Conservation (phyloP, 2,888 invertebrate genomes). For the Tolmerus cingulatus region DNA sequence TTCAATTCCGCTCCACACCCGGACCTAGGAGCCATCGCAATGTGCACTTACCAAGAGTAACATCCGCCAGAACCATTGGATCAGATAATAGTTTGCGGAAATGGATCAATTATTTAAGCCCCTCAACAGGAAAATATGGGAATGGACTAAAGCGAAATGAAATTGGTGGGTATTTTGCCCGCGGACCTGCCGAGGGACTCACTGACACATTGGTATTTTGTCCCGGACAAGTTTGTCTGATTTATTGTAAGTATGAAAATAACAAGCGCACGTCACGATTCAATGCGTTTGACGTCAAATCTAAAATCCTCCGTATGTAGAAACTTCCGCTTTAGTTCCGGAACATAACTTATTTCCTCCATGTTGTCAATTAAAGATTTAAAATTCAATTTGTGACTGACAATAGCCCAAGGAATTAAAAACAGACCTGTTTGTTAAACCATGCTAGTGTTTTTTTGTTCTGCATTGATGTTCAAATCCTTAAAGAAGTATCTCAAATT, state of each 20-base stretch:
- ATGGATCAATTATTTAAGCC: conserved; percentile 53
- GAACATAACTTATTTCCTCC: neutral
- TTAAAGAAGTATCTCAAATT: too few species aligned
- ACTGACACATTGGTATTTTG: conserved; percentile 23
- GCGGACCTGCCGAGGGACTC: neutral
- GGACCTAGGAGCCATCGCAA: conserved; percentile 43
- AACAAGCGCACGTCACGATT: neutral
- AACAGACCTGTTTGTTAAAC: too few species aligned
- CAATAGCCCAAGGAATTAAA: neutral
- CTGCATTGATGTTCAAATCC: too few species aligned
- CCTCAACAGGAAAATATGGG: conserved; percentile 40
- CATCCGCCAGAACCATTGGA: conserved; percentile 50
- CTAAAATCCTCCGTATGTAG: neutral
- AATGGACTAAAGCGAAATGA: neutral
- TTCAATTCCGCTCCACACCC: conserved; percentile 49
- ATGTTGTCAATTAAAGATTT: neutral
- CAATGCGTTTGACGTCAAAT: neutral
- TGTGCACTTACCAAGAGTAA: conserved; percentile 49
- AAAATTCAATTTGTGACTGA: neutral
- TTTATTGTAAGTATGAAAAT: conserved; percentile 3
- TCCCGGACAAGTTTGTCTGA: neutral
- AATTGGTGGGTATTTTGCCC: conserved; percentile 1
- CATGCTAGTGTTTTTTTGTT: too few species aligned
- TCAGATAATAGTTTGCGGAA: conserved; percentile 54
- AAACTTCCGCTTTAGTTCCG: neutral